phyloP scores from a whole-genome alignment of 2,797 vertebrate species.

The Myiotriccus ornatus region DNA sequence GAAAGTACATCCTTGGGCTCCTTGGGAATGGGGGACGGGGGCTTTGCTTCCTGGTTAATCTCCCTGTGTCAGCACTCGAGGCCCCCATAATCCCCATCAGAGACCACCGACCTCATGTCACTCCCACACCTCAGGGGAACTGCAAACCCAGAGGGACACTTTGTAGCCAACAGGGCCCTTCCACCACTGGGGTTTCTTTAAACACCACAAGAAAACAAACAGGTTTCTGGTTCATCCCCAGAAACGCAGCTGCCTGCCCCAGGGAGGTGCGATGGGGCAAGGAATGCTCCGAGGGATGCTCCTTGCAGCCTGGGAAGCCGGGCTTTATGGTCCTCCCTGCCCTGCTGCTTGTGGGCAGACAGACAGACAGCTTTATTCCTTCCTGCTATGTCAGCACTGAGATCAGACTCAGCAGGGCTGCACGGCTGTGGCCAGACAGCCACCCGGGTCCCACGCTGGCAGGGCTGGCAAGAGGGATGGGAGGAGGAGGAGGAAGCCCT shows the following conservation, averaged over 20 bases:
- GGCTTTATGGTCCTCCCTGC: not conserved
- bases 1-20: not conserved
- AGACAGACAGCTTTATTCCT: not conserved
- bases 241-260: not conserved
- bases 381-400: not conserved
- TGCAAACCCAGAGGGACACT: rapidly evolving
- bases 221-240: not conserved
- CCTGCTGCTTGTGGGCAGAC: not conserved
- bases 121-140: not conserved
- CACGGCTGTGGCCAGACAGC: rapidly evolving
- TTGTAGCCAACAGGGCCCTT: not conserved
- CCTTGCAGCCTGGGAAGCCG: not conserved
- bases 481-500: not conserved
- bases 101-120: not conserved
- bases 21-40: not conserved
- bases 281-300: not conserved
- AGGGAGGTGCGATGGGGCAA: not conserved
- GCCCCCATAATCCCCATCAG: rapidly evolving
- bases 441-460: not conserved
- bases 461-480: not conserved
- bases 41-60: not conserved
- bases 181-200: not conserved
- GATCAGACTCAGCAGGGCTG: not conserved
- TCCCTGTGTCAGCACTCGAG: not conserved
- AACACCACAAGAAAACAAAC: not conserved